Evolutionary conservation across 2,113 vertebrate genomes (phyloP), one percentile per base, ranked within the genome.

Genomic region (Pycnonotus jocosus): DNA sequence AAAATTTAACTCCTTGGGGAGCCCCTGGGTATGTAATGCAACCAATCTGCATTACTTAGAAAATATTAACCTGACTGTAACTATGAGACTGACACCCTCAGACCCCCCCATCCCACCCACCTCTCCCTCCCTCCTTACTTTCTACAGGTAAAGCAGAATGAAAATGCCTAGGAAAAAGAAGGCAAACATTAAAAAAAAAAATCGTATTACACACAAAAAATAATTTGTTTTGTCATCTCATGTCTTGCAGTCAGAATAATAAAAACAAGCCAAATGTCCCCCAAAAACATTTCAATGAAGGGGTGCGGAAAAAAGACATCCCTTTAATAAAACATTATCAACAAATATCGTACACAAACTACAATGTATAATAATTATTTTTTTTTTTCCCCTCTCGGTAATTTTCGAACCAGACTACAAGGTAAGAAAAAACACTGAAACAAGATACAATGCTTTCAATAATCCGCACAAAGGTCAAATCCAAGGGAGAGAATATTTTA

Each of bases 401-500:
- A 98, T 97, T 98, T 97, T 97, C 97, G 97, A 98, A 98, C 97
- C 98, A 98, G 98, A 98, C 98, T 98, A 98, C 98, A 98, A 97
- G 98, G 98, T 97, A 97, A 98, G 98, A 98, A 98, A 98, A 98
- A 98, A 98, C 98, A 98, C 98, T 97, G 98, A 98, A 98, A 98
- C 98, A 98, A 97, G 98, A 98, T 98, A 98, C 97, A 98, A 98
- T 97, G 98, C 98, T 98, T 97, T 97, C 98, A 98, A 98, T 98
- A 98, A 98, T 98, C 98, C 95, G 98, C 98, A 99, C 98, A 98
- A 98, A 98, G 98, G 98, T 97, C 98, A 98, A 96, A 98, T 98
- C 98, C 98, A 98, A 92, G 98, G 98, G 98, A 98, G 98, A 98
- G 98, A 98, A 97, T 98, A 98, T 98, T 98, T 98, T 98, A 98